phyloP scores from a whole-genome alignment of 2,113 vertebrate genomes.

The Hystrix cristata region DNA sequence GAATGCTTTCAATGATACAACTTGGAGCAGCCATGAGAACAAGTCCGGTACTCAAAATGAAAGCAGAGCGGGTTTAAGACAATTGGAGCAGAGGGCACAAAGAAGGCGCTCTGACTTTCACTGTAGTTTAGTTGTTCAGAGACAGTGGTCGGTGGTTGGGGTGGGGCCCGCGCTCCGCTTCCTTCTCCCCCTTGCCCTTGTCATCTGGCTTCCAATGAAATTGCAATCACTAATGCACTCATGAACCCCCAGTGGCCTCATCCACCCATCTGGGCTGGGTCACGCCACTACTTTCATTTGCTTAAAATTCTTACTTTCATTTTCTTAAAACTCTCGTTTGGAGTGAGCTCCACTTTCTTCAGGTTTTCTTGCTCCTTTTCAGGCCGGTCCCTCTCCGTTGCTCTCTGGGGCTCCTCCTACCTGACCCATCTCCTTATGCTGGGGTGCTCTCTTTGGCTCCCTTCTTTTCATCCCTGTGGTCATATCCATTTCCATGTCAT shows the following conservation, averaged over 20 bases:
- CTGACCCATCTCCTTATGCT: fast-evolving
- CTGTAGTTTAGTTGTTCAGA: neutral
- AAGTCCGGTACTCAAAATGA: neutral
- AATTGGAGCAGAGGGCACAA: neutral
- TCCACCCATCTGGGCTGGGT: neutral
- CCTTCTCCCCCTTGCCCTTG: neutral
- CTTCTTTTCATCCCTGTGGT: neutral
- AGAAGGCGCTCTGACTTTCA: neutral
- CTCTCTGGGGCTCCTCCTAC: neutral
- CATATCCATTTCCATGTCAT: neutral
- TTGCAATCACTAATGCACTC: fast-evolving
- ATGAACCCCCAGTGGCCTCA: neutral
- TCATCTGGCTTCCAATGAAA: neutral
- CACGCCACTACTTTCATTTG: fast-evolving
- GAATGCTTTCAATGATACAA: conserved; percentile 28
- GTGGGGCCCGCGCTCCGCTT: fast-evolving
- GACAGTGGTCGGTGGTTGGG: no score
- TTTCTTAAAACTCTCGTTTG: neutral
- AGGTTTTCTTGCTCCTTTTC: neutral
- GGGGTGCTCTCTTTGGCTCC: neutral
- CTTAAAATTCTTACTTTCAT: neutral
- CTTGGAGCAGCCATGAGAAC: neutral
- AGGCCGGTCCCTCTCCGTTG: neutral
- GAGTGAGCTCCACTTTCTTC: neutral
- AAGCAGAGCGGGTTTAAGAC: neutral